Evolutionary conservation across 2,888 invertebrate genomes (phyloP).

Genomic region (Protonemura montana): DNA sequence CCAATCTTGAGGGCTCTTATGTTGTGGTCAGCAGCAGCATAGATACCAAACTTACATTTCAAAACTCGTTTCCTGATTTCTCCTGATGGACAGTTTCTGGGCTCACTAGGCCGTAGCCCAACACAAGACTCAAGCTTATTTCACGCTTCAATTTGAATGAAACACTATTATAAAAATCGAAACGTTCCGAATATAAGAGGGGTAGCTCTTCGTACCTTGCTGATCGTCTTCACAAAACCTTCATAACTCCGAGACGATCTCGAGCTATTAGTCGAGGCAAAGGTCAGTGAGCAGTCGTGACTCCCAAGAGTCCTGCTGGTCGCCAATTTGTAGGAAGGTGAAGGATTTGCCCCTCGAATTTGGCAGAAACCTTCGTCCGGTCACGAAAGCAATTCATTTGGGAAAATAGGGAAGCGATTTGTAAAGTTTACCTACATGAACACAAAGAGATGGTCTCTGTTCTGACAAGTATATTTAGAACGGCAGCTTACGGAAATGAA

Average conservation of each 20-base stretch:
- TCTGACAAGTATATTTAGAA: neutral
- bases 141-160: too few relatives aligned
- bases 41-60: too few relatives aligned
- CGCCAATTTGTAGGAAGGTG: conserved; percentile 22
- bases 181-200: neutral
- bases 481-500: neutral
- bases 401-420: neutral
- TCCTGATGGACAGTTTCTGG: too few relatives aligned
- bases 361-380: neutral
- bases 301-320: neutral
- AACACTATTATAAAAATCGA: too few relatives aligned
- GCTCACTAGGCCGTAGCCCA: too few relatives aligned
- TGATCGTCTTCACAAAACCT: neutral
- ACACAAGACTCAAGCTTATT: too few relatives aligned
- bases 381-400: conserved; percentile 19
- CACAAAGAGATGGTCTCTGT: neutral
- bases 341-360: conserved; percentile 26
- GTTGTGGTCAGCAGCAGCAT: too few relatives aligned
- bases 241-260: neutral
- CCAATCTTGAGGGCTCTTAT: too few relatives aligned
- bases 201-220: neutral
- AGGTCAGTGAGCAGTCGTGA: conserved; percentile 23
- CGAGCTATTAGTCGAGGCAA: neutral
- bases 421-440: neutral
- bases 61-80: too few relatives aligned